Conservation (phyloP, 1,140 invertebrate genomes). For the Saxidomus purpurata region DNA sequence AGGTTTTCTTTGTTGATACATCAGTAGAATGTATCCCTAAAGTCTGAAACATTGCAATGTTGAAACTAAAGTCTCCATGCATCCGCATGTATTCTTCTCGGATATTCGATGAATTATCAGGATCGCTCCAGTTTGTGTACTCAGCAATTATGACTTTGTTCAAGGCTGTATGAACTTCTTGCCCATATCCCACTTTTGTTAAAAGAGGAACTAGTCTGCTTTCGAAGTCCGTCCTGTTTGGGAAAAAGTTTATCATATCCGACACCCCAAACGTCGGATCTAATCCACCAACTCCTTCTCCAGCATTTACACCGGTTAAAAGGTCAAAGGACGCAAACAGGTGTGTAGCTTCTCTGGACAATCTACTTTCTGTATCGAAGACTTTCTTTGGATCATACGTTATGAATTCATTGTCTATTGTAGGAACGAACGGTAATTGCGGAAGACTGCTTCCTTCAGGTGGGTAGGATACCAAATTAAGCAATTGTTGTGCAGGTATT, state of each 20-base stretch:
- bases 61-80: not conserved
- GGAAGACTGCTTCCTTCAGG: not conserved
- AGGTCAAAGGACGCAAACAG: constrained; percentile 10
- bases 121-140: constrained; percentile 19
- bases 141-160: not conserved
- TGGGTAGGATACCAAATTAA: not conserved
- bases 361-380: not conserved
- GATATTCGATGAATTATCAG: not conserved
- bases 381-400: constrained; percentile 10
- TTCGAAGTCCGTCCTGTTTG: not conserved
- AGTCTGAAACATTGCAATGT: not conserved
- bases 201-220: not conserved
- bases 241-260: not conserved
- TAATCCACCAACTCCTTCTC: not conserved
- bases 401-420: constrained; percentile 50
- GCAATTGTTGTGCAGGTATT: not conserved
- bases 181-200: not conserved
- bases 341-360: not conserved
- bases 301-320: constrained; percentile 52
- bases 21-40: not conserved
- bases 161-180: not conserved
- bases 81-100: not conserved
- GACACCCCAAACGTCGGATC: not conserved
- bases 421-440: not conserved
- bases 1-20: not conserved